Evolutionary conservation across 2,797 vertebrate genomes (phyloP).

Genomic region (Sebastes itinus): DNA sequence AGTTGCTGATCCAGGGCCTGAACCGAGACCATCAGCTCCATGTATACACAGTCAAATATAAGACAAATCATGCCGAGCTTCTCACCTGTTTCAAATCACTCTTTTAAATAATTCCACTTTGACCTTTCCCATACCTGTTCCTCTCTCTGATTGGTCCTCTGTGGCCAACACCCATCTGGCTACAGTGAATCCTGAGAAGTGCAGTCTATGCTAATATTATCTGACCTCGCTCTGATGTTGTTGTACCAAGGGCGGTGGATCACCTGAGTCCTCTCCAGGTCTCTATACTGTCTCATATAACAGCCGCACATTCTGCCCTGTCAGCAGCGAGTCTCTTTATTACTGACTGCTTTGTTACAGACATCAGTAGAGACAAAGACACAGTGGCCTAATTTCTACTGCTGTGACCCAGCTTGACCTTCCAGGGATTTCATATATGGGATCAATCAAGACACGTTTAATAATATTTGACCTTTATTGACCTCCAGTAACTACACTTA

Average conservation of each 20-base stretch:
- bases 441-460: neutral
- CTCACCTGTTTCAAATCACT: neutral
- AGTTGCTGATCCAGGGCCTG: neutral
- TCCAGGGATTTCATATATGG: neutral
- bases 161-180: neutral
- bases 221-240: conserved; percentile 32
- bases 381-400: conserved; percentile 21
- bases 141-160: conserved; percentile 13
- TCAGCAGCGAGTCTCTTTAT: conserved; percentile 56
- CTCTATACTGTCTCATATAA: conserved; percentile 27
- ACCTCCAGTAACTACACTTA: neutral
- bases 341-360: neutral
- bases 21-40: neutral
- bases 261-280: conserved; percentile 36
- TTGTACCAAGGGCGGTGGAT: conserved; percentile 46
- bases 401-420: neutral
- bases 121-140: neutral
- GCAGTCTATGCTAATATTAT: neutral
- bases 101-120: neutral
- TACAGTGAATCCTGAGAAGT: neutral
- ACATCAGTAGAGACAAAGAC: conserved; percentile 49
- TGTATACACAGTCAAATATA: too few relatives aligned
- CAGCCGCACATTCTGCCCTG: conserved; percentile 40
- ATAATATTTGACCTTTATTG: neutral
- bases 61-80: neutral